A percentile compares a stretch with the other conserved stretches of the same genome.
Evolutionary conservation across 2,888 invertebrate species (phyloP).

Genomic region (Synergus laeviventris): DNA sequence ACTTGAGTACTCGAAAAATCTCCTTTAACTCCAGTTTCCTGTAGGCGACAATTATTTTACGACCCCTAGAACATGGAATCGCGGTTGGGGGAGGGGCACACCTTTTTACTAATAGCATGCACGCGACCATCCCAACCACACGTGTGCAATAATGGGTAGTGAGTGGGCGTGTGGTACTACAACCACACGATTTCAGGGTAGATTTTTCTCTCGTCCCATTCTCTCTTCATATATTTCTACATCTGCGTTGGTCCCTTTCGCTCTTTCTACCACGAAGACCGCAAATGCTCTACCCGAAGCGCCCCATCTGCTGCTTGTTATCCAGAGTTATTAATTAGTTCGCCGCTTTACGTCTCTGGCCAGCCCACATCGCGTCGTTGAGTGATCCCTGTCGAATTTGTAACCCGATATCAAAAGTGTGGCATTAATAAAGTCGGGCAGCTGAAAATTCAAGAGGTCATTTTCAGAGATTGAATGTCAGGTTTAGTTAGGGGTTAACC

Average conservation of each 20-base stretch:
- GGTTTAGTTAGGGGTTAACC: background rate
- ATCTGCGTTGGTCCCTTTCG: slow-evolving; percentile 48
- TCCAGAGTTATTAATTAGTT: slow-evolving; percentile 72
- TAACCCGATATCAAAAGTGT: slow-evolving; percentile 48
- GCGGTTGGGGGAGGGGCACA: slow-evolving; percentile 51
- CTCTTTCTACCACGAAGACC: slow-evolving; percentile 49
- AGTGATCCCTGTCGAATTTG: slow-evolving; percentile 50
- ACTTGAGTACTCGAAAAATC: background rate
- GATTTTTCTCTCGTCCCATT: slow-evolving; percentile 41
- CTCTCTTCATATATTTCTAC: slow-evolving; percentile 53
- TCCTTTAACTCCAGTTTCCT: background rate
- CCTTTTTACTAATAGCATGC: slow-evolving; percentile 72
- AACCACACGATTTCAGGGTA: slow-evolving; percentile 53
- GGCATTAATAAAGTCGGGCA: slow-evolving; percentile 26
- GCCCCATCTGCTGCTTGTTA: slow-evolving; percentile 74
- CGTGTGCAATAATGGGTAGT: slow-evolving; percentile 71
- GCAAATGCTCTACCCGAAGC: slow-evolving; percentile 54
- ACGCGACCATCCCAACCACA: slow-evolving; percentile 74
- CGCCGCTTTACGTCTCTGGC: slow-evolving; percentile 57
- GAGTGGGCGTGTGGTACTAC: slow-evolving; percentile 61
- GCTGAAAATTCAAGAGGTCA: slow-evolving; percentile 20
- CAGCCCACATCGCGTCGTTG: slow-evolving; percentile 37
- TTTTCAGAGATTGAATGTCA: slow-evolving; percentile 22
- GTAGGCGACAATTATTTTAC: slow-evolving; percentile 45
- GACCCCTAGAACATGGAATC: background rate